Evolutionary conservation across 2,113 vertebrate genomes (phyloP), one percentile per base, ranked within the genome.

Genomic region (Pygoscelis antarcticus): DNA sequence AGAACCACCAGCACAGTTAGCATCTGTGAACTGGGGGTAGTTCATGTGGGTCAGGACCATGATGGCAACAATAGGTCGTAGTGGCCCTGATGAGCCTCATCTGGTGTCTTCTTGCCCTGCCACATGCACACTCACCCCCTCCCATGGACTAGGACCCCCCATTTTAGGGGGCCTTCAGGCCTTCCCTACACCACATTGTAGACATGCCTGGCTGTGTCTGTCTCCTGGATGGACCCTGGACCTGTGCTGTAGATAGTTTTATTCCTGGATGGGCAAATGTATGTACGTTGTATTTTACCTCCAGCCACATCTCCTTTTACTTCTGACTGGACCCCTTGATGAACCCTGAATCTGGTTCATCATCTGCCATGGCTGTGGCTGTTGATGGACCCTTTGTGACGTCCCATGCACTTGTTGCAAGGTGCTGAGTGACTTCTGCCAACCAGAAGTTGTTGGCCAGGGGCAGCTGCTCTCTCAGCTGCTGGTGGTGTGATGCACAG

Each of bases 111-210:
- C 38, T 13, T 9, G 7, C 15, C 40, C 10, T 2, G 6, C 10
- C 57, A 23, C 47, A 7, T 46, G 26, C 15, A 14, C 36, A 4
- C 32, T 38, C 26, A 20, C 14, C 14, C 18, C 15, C 36, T 36
- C 36, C 42, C 32, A 44, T 6, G 20, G 26, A 36, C 30, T 26
- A 44, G 42, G 30, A 36, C 6, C 21, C 22, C 16, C 5, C 42
- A 30, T 20, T 83, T 23, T 46, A 68, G 46, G 21, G 7, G 34
- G 10, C 12, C n/a, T 86, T 86, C 72, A 69, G 62, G 52, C 29
- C 18, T 13, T 44, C 21, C 54, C 21, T 44, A 10, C 0, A 0
- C 30, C 4, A 2, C 11, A 10, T 4, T 60, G 44, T 55, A 42
- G 49, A 13, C 38, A 34, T n/a, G 34, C 11, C 9, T 32, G 22